Evolutionary conservation across 1,140 invertebrate species (phyloP).

Genomic region (Pararge aegeria): DNA sequence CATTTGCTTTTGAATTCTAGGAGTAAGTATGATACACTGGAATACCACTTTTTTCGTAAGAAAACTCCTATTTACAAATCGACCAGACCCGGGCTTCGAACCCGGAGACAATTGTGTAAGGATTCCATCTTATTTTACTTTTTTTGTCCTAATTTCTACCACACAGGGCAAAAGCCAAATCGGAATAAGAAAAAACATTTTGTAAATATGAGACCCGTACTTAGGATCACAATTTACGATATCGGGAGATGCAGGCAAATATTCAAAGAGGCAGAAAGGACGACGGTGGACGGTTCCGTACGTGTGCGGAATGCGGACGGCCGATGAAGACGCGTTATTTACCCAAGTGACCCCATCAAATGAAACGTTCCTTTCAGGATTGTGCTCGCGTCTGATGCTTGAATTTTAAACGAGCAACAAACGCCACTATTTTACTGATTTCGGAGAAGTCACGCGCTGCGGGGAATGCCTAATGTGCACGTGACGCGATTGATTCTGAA

Average conservation of each 20-base stretch:
- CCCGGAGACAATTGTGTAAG: too few species aligned
- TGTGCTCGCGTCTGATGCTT: constrained; percentile 49
- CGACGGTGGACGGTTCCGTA: constrained; percentile 23
- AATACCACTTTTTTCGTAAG: too few species aligned
- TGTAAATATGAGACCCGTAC: not conserved
- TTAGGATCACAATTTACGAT: constrained; percentile 7
- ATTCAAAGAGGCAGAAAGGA: constrained; percentile 24
- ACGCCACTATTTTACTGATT: constrained; percentile 59
- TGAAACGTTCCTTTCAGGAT: constrained; percentile 58
- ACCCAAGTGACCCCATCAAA: constrained; percentile 63
- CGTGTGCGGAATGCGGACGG: constrained; percentile 40
- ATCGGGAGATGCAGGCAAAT: constrained; percentile 19
- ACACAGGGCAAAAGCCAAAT: not conserved
- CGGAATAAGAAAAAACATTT: constrained; percentile 2
- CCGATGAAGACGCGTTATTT: constrained; percentile 58
- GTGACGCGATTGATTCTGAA: constrained; percentile 7
- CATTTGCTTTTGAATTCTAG: too few species aligned
- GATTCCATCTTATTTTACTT: too few species aligned
- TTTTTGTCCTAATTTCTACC: too few species aligned
- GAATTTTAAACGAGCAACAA: constrained; percentile 62
- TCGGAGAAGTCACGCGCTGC: constrained; percentile 29
- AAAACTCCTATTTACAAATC: too few species aligned
- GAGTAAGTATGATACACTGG: too few species aligned
- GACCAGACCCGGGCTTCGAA: too few species aligned
- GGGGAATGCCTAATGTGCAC: constrained; percentile 47